Evolutionary conservation across 2,888 invertebrate species (phyloP).

Genomic region (Calameuta filiformis): DNA sequence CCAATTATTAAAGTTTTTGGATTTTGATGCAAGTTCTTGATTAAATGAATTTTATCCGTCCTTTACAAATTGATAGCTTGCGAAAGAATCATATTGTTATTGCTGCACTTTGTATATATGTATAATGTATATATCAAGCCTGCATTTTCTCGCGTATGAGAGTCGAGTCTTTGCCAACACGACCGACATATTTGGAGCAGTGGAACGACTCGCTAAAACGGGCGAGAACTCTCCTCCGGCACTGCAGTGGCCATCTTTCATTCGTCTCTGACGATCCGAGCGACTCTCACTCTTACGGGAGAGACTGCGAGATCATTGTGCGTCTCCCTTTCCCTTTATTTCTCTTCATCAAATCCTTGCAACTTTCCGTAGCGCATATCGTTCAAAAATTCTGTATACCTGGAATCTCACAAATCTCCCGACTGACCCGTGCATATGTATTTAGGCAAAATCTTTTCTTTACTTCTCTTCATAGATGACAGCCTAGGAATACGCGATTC

Average conservation of each 20-base stretch:
- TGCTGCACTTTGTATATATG: background rate
- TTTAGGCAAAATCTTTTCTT: background rate
- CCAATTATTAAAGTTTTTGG: background rate
- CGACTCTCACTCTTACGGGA: background rate
- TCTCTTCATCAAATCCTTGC: background rate
- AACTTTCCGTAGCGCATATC: background rate
- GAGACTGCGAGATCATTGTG: background rate
- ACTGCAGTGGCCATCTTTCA: constrained; percentile 32
- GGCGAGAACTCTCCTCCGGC: constrained; percentile 11
- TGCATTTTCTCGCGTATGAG: background rate
- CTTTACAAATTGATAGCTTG: background rate
- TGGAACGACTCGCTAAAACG: constrained; percentile 30
- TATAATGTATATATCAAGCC: background rate
- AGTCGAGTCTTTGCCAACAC: constrained; percentile 1
- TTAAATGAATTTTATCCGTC: background rate
- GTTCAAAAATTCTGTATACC: background rate
- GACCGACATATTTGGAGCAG: constrained; percentile 43
- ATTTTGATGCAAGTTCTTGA: background rate
- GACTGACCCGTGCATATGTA: background rate
- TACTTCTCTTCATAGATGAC: background rate
- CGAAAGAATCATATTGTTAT: background rate
- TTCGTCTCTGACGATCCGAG: constrained; percentile 15
- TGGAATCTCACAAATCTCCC: background rate
- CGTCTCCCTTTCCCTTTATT: background rate
- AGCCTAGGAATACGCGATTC: background rate